Conservation (phyloP, 2,113 vertebrate genomes). For the Nesospiza acunhae region DNA sequence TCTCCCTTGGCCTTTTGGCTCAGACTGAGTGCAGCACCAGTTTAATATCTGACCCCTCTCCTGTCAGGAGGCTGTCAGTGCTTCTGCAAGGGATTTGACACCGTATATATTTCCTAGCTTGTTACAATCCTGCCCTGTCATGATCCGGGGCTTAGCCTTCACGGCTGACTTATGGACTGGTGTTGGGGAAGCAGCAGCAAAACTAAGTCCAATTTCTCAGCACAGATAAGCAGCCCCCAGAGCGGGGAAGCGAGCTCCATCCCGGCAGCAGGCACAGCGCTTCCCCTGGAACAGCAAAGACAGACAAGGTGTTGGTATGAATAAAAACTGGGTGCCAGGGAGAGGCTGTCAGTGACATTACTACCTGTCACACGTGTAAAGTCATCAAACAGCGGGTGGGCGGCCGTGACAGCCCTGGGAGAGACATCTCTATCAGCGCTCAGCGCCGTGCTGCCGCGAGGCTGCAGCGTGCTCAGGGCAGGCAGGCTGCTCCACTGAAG, state of each 20-base stretch:
- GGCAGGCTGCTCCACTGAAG: constrained; percentile 19
- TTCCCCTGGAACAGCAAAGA: neutral
- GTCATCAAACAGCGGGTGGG: constrained; percentile 66
- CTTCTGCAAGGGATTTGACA: neutral
- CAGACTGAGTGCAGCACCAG: neutral
- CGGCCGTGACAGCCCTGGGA: constrained; percentile 49
- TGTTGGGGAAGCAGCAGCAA: neutral
- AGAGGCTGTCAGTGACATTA: constrained; percentile 65
- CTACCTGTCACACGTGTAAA: constrained; percentile 70
- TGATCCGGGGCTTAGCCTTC: neutral
- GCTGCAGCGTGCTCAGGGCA: neutral
- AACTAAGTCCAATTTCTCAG: neutral
- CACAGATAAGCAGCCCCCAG: neutral
- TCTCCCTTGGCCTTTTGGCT: constrained; percentile 12
- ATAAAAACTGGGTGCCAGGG: constrained; percentile 52
- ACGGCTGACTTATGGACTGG: neutral
- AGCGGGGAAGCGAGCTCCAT: neutral
- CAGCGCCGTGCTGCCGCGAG: neutral
- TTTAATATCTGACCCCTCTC: neutral
- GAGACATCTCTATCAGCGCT: constrained; percentile 55
- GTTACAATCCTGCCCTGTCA: neutral
- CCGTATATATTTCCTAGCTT: neutral
- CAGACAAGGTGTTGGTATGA: constrained; percentile 9
- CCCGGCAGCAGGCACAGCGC: neutral
- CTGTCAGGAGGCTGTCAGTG: neutral